These are phyloP conservation scores for Isurus oxyrinchus DNA, from an alignment of 2,113 vertebrate species.

Conservation along the genomic window DNA sequence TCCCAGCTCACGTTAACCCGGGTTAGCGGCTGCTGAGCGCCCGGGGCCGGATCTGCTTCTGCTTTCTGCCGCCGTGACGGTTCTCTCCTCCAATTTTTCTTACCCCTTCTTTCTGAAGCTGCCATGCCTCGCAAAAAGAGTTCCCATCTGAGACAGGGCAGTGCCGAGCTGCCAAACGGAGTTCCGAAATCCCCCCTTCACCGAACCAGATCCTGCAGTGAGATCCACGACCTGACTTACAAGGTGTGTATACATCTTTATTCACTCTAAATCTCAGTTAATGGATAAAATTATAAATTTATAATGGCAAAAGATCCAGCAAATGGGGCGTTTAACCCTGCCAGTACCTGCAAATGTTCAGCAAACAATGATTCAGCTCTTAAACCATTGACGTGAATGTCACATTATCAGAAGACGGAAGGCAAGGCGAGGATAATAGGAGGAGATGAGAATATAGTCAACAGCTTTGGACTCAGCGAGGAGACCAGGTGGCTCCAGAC, in stretches of 20 bases:
- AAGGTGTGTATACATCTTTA: conserved; percentile 15
- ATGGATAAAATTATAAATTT: neutral
- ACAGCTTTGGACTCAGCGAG: too few relatives aligned
- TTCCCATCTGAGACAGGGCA: neutral
- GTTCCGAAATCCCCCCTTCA: neutral
- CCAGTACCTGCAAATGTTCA: neutral
- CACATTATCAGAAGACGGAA: neutral
- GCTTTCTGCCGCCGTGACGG: neutral
- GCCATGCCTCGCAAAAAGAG: conserved; percentile 30
- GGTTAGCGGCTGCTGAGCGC: neutral
- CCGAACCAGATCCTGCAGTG: neutral
- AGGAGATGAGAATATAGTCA: neutral
- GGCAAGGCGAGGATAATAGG: neutral
- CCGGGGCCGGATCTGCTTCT: neutral
- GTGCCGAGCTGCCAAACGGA: neutral
- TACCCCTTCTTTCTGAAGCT: neutral
- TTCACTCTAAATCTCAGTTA: neutral
- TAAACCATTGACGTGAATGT: neutral
- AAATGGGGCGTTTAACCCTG: neutral
- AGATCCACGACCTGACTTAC: conserved; percentile 19
- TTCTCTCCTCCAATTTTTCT: neutral
- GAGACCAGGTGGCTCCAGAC: neutral
- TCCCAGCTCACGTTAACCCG: neutral
- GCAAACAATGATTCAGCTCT: neutral
- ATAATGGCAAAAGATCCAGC: conserved; percentile 24